Base-by-base conservation (phyloP, 64 coral and sea anemone species). In the Hydrozoanthus tunicans region DNA sequence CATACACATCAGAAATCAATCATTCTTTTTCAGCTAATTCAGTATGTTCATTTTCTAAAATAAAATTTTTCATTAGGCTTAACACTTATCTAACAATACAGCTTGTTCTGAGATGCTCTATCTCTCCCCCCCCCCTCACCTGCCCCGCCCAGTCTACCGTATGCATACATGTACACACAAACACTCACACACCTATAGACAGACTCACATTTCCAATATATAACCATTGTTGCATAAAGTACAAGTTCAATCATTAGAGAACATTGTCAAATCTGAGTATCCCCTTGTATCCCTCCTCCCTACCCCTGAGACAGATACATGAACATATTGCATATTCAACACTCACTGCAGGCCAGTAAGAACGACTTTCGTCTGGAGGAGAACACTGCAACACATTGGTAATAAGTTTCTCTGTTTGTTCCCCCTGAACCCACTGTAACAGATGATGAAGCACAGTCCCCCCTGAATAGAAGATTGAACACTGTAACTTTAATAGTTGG, bases 321-420 rank as follows among this genome's bases (percentile, higher is more conserved):
- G 9, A 25, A 10, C 11, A 77, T 2, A 7, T 58, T 24, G 9
- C 5, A 0, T 5, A 7, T 6, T 26, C 52, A 71, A 43, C 24
- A 96, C 95, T 96, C 86, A 96, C 92, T 70, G 95, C 92, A 59
- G 92, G 95, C 95, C 95, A 96, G 67, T 96, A 96, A 9, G 95
- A 93, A 91, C 86, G 95, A 62, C 95, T 96, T 15, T 96, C 92
- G 89, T 89, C 73, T 8, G 95, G 95, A 68, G 78, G 80, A 20
- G 89, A 76, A 73, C 91, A 93, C 70, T 94, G 92, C 7, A 96
- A 59, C 51, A 96, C 92, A 78, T 96, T 72, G 26, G 26, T 56
- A 52, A 96, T 53, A 73, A 77, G 91, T 53, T 84, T 96, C 12
- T 94, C 95, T 20, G 95, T 93, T 14, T 89, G 81, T 11, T 91